Conservation (phyloP, 2,113 vertebrate genomes). For the Actenoides hombroni region DNA sequence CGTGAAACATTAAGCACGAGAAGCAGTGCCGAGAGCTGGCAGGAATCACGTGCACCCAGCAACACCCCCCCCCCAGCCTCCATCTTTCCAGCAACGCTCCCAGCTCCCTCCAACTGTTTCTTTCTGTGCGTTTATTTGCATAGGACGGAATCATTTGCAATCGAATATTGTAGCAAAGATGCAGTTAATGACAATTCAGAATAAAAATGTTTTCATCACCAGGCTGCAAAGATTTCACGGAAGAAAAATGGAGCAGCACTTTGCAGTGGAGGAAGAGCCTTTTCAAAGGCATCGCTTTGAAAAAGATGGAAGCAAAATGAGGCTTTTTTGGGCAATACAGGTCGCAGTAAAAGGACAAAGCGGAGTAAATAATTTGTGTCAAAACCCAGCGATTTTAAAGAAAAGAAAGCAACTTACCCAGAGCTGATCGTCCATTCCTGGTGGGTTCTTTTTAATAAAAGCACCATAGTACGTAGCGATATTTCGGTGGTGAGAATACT, state of each 20-base stretch:
- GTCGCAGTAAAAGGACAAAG: neutral
- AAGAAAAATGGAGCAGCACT: neutral
- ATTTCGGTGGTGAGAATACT: constrained; percentile 97
- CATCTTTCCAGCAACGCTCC: neutral
- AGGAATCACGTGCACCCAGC: neutral
- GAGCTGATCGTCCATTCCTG: constrained; percentile 95
- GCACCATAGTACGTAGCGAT: constrained; percentile 98
- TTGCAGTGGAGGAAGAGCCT: neutral
- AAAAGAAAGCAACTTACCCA: constrained; percentile 81
- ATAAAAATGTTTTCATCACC: neutral
- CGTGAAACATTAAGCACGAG: accelerated
- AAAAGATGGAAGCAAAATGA: neutral
- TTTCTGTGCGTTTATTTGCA: neutral
- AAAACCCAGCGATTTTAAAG: neutral
- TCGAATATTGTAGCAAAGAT: neutral
- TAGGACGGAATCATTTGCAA: neutral
- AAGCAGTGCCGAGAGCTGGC: neutral
- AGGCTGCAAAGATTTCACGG: neutral
- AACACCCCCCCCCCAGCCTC: neutral
- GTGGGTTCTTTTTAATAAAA: constrained; percentile 98
- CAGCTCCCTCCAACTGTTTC: neutral
- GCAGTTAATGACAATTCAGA: neutral
- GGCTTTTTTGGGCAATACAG: neutral
- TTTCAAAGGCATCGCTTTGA: neutral
- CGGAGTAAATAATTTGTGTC: neutral